A percentile compares a stretch with the other conserved stretches of the same genome.
Evolutionary conservation across 2,888 invertebrate species (phyloP).

Genomic region (Patella ulyssiponensis): DNA sequence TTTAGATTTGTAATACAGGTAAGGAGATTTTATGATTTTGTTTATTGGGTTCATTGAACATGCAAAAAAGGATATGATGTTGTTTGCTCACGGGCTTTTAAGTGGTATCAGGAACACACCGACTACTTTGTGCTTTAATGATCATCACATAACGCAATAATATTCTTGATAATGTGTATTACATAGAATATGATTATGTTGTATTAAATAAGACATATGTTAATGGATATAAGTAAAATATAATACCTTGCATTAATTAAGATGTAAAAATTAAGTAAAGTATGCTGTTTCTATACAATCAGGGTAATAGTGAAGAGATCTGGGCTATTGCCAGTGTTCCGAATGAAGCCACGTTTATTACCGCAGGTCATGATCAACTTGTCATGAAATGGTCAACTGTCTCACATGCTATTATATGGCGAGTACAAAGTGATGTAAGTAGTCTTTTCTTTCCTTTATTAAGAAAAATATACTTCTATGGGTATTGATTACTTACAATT

Average conservation of each 20-base stretch:
- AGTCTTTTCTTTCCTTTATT: no score
- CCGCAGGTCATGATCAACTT: constrained; percentile 91
- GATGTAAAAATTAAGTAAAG: not conserved
- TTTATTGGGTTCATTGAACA: no score
- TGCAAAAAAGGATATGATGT: no score
- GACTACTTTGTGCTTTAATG: no score
- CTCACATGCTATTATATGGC: constrained; percentile 86
- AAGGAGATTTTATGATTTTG: no score
- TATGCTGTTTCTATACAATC: constrained; percentile 75
- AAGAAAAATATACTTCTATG: no score
- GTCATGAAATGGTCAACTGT: constrained; percentile 89
- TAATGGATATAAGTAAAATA: not conserved
- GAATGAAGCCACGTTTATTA: constrained; percentile 87
- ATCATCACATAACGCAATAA: no score
- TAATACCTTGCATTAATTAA: not conserved
- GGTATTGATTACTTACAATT: no score
- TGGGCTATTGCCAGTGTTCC: constrained; percentile 88
- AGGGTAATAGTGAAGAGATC: constrained; percentile 90
- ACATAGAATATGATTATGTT: no score
- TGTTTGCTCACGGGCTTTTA: no score
- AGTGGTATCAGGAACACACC: no score
- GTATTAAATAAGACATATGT: not conserved
- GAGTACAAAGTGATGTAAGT: constrained; percentile 80
- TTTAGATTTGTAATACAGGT: constrained; percentile 81
- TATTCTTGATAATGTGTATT: no score